Conservation (phyloP, 2,797 vertebrate genomes). For the Pangasius krempfi region DNA sequence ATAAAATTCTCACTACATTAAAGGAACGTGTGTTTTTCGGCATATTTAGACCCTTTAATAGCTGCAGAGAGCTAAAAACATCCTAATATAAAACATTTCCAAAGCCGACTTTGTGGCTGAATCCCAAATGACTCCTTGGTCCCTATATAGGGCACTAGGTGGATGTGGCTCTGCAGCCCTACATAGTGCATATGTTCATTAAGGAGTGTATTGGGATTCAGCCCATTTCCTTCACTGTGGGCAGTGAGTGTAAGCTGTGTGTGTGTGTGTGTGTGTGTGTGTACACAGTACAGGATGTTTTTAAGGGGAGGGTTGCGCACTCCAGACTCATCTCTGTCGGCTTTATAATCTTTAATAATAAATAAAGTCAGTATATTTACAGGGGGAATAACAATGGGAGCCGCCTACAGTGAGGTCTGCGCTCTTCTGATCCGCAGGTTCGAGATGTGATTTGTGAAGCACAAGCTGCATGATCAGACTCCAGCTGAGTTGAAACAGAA, state of each 20-base stretch:
- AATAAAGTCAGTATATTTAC: not conserved
- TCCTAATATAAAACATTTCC: too few species aligned
- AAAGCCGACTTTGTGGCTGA: not conserved
- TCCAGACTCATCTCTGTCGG: not conserved
- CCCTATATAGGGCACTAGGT: not conserved
- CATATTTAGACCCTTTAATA: too few species aligned
- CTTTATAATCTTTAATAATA: not conserved
- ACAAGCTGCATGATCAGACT: not conserved
- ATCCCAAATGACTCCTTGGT: not conserved
- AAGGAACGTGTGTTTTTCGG: not conserved
- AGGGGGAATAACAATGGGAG: not conserved
- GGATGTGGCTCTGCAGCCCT: not conserved
- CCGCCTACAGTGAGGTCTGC: not conserved
- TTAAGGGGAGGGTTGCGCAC: not conserved
- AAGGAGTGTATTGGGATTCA: slow-evolving; percentile 4
- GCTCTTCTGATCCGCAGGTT: not conserved
- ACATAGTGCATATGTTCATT: not conserved
- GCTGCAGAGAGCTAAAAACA: not conserved
- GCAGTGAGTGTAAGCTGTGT: not conserved
- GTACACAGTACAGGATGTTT: not conserved
- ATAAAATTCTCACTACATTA: not conserved
- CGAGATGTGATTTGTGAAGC: slow-evolving; percentile 1
- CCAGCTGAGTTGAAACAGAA: not conserved
- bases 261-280: slow-evolving; percentile 15
- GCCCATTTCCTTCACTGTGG: not conserved